Evolutionary conservation across 2,888 invertebrate species (phyloP).

Genomic region (Synergus gifuensis): DNA sequence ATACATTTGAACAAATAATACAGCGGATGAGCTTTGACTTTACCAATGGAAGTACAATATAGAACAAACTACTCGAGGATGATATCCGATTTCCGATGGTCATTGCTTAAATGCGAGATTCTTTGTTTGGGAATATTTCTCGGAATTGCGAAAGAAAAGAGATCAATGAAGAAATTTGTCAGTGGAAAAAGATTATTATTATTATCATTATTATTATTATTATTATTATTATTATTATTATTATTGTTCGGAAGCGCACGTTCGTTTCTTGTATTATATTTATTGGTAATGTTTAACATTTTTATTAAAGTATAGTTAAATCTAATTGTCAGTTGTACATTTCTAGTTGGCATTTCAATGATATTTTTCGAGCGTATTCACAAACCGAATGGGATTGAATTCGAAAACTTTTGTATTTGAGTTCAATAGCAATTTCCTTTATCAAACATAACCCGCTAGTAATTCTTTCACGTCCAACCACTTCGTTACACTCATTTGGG

Average conservation of each 20-base stretch:
- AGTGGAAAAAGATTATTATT: neutral
- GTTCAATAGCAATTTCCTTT: conserved; percentile 23
- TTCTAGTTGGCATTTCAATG: neutral
- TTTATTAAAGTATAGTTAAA: neutral
- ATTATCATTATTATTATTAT: too few species aligned
- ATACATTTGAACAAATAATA: neutral
- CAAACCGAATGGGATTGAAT: conserved; percentile 2
- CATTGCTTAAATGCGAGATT: neutral
- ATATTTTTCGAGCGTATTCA: neutral
- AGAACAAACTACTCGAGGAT: neutral
- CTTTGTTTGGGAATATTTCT: neutral
- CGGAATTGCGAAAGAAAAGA: neutral
- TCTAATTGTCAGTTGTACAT: neutral
- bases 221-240: too few species aligned
- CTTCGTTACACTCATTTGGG: conserved; percentile 34
- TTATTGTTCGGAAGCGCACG: too few species aligned
- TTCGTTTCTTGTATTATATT: neutral
- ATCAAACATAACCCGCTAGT: conserved; percentile 20
- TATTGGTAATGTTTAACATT: neutral
- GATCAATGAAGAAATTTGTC: neutral
- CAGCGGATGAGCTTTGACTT: neutral
- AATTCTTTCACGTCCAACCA: conserved; percentile 37
- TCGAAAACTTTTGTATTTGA: conserved; percentile 4
- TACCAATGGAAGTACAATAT: neutral
- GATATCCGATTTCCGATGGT: neutral